Evolutionary conservation across 2,888 invertebrate species (phyloP).

Genomic region (Lypha dubia): DNA sequence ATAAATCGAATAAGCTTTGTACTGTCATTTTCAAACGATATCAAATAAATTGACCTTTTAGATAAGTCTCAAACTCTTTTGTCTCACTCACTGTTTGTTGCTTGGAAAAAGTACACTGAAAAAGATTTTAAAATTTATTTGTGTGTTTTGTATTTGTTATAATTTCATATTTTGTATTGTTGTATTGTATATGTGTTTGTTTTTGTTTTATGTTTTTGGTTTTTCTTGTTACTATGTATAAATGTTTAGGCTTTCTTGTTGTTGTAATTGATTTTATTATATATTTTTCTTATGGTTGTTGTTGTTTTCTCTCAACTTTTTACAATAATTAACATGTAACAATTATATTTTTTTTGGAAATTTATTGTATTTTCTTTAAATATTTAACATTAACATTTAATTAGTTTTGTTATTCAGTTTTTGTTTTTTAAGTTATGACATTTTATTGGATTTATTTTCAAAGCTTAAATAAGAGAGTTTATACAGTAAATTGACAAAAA

Average conservation of each 20-base stretch:
- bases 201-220: neutral
- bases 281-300: slow-evolving; percentile 47
- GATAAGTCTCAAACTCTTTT: neutral
- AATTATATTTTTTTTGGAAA: slow-evolving; percentile 71
- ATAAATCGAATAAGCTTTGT: no score
- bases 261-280: slow-evolving; percentile 7
- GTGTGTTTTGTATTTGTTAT: neutral
- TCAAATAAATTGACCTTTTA: no score
- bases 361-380: slow-evolving; percentile 62
- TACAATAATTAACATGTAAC: slow-evolving; percentile 76
- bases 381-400: slow-evolving; percentile 75
- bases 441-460: slow-evolving; percentile 38
- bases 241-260: slow-evolving; percentile 18
- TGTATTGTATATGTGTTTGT: neutral
- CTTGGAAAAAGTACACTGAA: neutral
- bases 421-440: slow-evolving; percentile 40
- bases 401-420: slow-evolving; percentile 54
- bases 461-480: slow-evolving; percentile 49
- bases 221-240: slow-evolving; percentile 29
- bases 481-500: slow-evolving; percentile 40
- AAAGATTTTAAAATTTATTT: neutral
- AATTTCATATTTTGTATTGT: neutral
- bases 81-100: neutral
- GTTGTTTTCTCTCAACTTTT: slow-evolving; percentile 31
- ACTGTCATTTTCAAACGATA: no score